Evolutionary conservation across 2,797 vertebrate genomes (phyloP), one percentile per base, ranked within the genome.

Genomic region (Silurus lanzhouensis): DNA sequence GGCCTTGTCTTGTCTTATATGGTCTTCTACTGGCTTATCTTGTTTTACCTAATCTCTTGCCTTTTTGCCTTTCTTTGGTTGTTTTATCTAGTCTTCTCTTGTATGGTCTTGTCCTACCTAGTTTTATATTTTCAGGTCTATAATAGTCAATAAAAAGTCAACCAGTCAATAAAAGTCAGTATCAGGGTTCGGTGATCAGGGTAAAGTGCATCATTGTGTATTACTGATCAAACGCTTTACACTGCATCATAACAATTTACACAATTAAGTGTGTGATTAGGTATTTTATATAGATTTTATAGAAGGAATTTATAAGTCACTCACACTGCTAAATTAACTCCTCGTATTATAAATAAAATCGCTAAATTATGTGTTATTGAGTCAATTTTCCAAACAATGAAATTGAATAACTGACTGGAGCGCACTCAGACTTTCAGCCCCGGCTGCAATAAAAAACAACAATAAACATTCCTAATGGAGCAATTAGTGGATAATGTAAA

Each of bases 401-500:
- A 44, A 66, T 71, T 12, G 25, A 44, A 64, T 63, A 72, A 75
- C n/a, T 74, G 70, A 25, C 13, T 61, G 13, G 8, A 2, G 7
- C 14, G 52, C 80, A 57, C 64, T 58, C 44, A 44, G 31, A 72
- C 27, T 57, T 82, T n/a, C 67, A 58, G 48, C 22, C 19, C 44
- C 12, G 66, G 58, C 66, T 20, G 52, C 52, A 76, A 61, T 60
- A 79, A 70, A 80, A 79, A 48, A 79, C 64, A 70, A 48, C 22
- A 78, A 66, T 55, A 76, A 82, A 83, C 27, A 83, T 25, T 63
- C 78, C 25, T 86, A 77, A 83, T 83, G 64, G 81, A 83, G 58
- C 82, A 87, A 81, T 87, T 81, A 87, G 68, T 58, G 76, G 77
- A 75, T 74, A 84, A 80, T 84, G 76, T 87, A 76, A 75, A 48